Conservation (phyloP, 2,888 invertebrate species). For the Tiliacea aurago region DNA sequence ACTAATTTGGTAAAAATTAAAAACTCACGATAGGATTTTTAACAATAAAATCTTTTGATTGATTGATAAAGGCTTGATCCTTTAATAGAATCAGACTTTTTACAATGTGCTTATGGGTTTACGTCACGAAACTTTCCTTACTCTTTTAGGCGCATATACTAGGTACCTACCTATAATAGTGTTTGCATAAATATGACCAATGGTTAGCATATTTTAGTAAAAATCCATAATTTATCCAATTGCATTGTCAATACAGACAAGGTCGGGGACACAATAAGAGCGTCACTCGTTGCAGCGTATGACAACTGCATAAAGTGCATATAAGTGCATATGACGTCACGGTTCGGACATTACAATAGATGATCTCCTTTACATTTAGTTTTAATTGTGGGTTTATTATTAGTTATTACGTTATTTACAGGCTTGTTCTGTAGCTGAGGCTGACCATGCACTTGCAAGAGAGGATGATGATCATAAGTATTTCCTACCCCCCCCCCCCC, state of each 20-base stretch:
- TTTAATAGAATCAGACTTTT: too few relatives aligned
- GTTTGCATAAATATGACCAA: slow-evolving; percentile 21
- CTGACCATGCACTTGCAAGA: slow-evolving; percentile 5
- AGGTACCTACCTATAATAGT: neutral
- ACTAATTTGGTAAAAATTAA: neutral
- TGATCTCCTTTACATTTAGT: slow-evolving; percentile 14
- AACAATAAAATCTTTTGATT: too few relatives aligned
- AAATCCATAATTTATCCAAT: slow-evolving; percentile 39
- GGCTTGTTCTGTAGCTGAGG: neutral
- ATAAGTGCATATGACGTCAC: slow-evolving; percentile 37
- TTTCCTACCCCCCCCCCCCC: too few relatives aligned
- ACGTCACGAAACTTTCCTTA: too few relatives aligned
- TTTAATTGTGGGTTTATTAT: slow-evolving; percentile 32
- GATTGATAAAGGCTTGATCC: neutral
- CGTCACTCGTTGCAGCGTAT: slow-evolving; percentile 14
- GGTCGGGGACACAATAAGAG: slow-evolving; percentile 46
- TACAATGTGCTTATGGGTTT: too few relatives aligned
- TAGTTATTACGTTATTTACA: slow-evolving; percentile 18
- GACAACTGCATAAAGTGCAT: slow-evolving; percentile 13
- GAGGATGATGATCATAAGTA: neutral
- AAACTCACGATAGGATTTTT: too few relatives aligned
- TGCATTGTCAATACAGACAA: slow-evolving; percentile 37
- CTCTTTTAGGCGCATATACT: neutral
- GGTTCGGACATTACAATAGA: slow-evolving; percentile 12
- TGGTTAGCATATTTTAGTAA: slow-evolving; percentile 31